Evolutionary conservation across 2,888 invertebrate genomes (phyloP).

Genomic region (Acanthopleura granulata): DNA sequence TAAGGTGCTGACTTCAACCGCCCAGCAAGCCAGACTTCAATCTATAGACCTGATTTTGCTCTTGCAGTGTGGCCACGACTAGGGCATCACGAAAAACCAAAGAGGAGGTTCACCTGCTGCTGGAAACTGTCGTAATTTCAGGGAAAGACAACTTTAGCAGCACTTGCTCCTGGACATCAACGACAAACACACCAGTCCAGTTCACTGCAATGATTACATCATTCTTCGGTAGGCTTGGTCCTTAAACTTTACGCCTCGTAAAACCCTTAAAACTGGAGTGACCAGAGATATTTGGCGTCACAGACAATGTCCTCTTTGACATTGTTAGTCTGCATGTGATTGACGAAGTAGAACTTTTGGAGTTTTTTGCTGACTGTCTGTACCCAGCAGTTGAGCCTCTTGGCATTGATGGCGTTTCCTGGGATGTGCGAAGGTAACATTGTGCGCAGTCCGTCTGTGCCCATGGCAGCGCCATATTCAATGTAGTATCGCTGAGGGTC

Average conservation of each 20-base stretch:
- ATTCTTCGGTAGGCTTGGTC: conserved; percentile 98
- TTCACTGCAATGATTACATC: conserved; percentile 99
- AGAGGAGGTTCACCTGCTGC: conserved; percentile 58
- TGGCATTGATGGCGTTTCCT: conserved; percentile 73
- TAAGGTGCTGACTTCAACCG: too few relatives aligned
- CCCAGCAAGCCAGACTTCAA: too few relatives aligned
- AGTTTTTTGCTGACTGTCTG: conserved; percentile 53
- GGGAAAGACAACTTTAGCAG: conserved; percentile 97
- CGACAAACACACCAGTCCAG: conserved; percentile 99
- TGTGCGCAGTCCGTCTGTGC: conserved; percentile 87
- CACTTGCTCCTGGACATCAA: conserved; percentile 99
- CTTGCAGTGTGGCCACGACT: too few relatives aligned
- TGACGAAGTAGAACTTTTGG: conserved; percentile 86
- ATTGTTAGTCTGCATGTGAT: conserved; percentile 85
- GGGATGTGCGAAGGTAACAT: conserved; percentile 96
- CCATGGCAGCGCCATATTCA: conserved; percentile 91
- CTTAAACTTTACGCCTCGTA: conserved; percentile 93
- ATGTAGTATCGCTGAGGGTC: conserved; percentile 99
- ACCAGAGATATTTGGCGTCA: conserved; percentile 99
- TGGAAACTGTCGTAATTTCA: conserved; percentile 92
- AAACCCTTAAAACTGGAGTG: conserved; percentile 95
- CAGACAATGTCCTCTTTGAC: conserved; percentile 92
- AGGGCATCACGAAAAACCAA: too few relatives aligned
- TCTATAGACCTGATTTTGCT: too few relatives aligned
- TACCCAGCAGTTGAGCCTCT: conserved; percentile 57